These are phyloP conservation scores for Diarsia mendica DNA, from an alignment of 2,888 invertebrate genomes.

Conservation along the genomic window DNA sequence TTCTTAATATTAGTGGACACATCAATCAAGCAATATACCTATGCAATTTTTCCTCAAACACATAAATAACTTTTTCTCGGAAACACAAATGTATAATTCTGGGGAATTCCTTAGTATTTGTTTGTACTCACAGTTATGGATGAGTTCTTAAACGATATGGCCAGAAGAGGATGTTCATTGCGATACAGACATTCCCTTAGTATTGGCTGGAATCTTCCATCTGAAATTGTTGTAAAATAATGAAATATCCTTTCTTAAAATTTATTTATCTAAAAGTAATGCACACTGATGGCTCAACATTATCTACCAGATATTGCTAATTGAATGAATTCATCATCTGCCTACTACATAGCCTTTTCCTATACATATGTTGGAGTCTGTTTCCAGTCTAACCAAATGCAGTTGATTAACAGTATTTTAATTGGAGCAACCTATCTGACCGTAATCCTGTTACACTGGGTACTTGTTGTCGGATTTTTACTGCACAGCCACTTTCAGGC, in stretches of 20 bases:
- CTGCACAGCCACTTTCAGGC: background rate
- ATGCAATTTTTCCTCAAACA: conserved; percentile 21
- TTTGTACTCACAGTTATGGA: conserved; percentile 89
- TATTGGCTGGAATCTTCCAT: conserved; percentile 94
- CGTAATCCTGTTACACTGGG: background rate
- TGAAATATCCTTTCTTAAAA: background rate
- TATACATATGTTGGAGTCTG: background rate
- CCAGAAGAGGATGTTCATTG: conserved; percentile 92
- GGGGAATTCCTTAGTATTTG: background rate
- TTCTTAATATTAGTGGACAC: conserved; percentile 9
- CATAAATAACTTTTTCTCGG: background rate
- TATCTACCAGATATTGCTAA: background rate
- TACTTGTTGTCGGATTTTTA: background rate
- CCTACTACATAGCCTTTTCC: background rate
- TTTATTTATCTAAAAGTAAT: background rate
- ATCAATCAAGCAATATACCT: background rate
- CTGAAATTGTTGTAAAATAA: conserved; percentile 82
- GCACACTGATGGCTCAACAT: background rate
- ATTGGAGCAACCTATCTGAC: background rate
- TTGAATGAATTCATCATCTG: background rate
- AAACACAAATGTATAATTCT: background rate
- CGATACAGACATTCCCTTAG: conserved; percentile 93
- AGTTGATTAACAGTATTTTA: background rate
- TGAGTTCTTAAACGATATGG: conserved; percentile 93
- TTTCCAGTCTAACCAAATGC: background rate